Conservation (phyloP, 2,888 invertebrate genomes). For the Acanthoscelides obtectus region DNA sequence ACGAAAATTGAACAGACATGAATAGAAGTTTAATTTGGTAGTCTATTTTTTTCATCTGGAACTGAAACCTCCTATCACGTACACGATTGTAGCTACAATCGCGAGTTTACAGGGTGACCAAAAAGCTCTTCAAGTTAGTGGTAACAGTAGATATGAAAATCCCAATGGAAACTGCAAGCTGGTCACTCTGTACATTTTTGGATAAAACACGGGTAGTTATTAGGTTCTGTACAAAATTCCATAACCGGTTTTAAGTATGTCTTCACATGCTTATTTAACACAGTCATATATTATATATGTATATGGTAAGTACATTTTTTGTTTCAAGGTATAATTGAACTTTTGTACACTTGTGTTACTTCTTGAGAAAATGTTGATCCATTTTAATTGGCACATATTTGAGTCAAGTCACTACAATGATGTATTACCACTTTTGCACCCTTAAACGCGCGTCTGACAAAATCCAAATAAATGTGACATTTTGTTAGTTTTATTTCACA, state of each 20-base stretch:
- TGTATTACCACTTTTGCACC: conserved; percentile 13
- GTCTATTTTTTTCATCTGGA: neutral
- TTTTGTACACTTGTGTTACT: conserved; percentile 1
- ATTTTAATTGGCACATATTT: neutral
- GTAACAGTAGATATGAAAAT: too few relatives aligned
- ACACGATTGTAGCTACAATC: too few relatives aligned
- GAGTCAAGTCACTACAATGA: neutral
- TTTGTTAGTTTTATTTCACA: neutral
- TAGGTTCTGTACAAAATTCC: neutral
- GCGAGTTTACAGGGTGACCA: neutral
- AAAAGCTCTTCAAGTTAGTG: too few relatives aligned
- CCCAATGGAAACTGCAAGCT: too few relatives aligned
- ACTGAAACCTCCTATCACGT: neutral
- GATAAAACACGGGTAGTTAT: neutral
- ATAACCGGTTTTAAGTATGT: neutral
- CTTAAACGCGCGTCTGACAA: too few relatives aligned
- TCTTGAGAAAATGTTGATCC: conserved; percentile 1
- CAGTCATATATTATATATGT: neutral
- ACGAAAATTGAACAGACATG: too few relatives aligned
- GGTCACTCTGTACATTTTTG: neutral
- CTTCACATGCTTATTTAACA: neutral
- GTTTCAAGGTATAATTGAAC: neutral
- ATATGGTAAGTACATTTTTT: neutral
- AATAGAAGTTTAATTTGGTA: too few relatives aligned
- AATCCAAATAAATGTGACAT: neutral